Percentiles rank a stretch among this genome's conserved stretches.
Evolutionary conservation across 1,140 invertebrate species (phyloP).

Genomic region (Drosophila triauraria): DNA sequence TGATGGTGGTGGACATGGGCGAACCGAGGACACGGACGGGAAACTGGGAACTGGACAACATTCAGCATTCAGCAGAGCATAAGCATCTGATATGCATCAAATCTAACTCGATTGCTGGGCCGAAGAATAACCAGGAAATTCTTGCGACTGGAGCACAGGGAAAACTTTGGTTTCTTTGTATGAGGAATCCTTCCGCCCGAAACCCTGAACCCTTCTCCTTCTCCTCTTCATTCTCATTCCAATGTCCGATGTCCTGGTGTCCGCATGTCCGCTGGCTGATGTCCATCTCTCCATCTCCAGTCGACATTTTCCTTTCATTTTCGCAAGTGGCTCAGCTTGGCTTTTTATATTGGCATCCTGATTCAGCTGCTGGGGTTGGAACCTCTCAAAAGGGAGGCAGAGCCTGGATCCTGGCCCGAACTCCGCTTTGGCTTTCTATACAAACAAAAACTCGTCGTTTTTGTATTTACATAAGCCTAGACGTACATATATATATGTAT

Average conservation of each 20-base stretch:
- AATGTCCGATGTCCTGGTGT: conserved; percentile 15
- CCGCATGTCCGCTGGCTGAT: conserved; percentile 48
- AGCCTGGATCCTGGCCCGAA: conserved; percentile 10
- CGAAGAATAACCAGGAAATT: conserved; percentile 80
- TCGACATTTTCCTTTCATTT: conserved; percentile 78
- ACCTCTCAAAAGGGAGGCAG: conserved; percentile 8
- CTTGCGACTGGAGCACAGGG: conserved; percentile 56
- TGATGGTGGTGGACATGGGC: background rate
- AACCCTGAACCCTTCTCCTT: background rate
- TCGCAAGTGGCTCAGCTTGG: conserved; percentile 75
- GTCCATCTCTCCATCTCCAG: conserved; percentile 48
- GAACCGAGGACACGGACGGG: background rate
- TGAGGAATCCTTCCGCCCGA: conserved; percentile 47
- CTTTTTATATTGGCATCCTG: conserved; percentile 74
- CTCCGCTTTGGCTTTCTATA: conserved; percentile 41
- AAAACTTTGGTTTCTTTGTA: conserved; percentile 65
- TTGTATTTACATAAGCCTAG: conserved; percentile 73
- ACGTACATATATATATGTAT: conserved; percentile 23
- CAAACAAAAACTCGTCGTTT: conserved; percentile 69
- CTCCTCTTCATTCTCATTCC: background rate
- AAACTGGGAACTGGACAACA: conserved; percentile 25
- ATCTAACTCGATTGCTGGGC: conserved; percentile 79
- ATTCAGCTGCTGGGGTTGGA: conserved; percentile 49
- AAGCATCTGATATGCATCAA: conserved; percentile 82
- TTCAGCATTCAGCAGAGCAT: conserved; percentile 47